These are phyloP conservation scores for Caenorhabditis imperialis DNA, from an alignment of 2,888 invertebrate species.

Conservation along the genomic window DNA sequence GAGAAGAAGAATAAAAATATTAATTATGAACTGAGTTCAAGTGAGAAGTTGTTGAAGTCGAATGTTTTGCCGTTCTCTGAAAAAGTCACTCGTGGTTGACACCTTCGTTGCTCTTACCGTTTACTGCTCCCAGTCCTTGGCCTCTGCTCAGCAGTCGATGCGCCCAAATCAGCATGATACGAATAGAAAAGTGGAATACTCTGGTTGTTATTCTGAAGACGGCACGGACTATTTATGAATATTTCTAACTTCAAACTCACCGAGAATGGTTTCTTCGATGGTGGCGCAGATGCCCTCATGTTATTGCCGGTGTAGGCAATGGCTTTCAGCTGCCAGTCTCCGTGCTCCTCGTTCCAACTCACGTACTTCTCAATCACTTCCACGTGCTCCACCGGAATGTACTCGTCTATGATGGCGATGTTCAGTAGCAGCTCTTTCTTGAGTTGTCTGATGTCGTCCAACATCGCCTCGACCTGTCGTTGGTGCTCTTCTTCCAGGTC, in stretches of 20 bases:
- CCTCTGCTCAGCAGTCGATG: slow-evolving; percentile 32
- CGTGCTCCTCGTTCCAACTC: slow-evolving; percentile 97
- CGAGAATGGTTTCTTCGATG: slow-evolving; percentile 32
- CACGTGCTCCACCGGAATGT: slow-evolving; percentile 94
- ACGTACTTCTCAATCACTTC: slow-evolving; percentile 84
- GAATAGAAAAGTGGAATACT: slow-evolving; percentile 59
- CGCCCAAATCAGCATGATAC: slow-evolving; percentile 58
- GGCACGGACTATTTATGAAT: too few species aligned
- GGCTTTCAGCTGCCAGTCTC: slow-evolving; percentile 97
- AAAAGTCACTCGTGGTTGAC: background rate
- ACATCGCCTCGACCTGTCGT: slow-evolving; percentile 93
- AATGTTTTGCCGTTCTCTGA: background rate
- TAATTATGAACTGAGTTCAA: background rate
- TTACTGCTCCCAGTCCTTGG: slow-evolving; percentile 54
- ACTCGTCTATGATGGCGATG: slow-evolving; percentile 90
- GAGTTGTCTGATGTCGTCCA: slow-evolving; percentile 92
- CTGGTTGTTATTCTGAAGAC: slow-evolving; percentile 56
- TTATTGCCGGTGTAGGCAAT: slow-evolving; percentile 99
- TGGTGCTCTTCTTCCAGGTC: slow-evolving; percentile 91
- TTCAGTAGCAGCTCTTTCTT: slow-evolving; percentile 92
- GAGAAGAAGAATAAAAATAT: background rate
- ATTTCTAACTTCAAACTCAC: slow-evolving; percentile 17
- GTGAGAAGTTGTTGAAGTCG: background rate
- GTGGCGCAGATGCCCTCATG: slow-evolving; percentile 83
- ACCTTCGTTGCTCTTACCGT: slow-evolving; percentile 25